Percentiles rank a stretch among this genome's conserved stretches.
phyloP scores from a whole-genome alignment of 2,888 invertebrate species.

The Hofmannophila pseudospretella region DNA sequence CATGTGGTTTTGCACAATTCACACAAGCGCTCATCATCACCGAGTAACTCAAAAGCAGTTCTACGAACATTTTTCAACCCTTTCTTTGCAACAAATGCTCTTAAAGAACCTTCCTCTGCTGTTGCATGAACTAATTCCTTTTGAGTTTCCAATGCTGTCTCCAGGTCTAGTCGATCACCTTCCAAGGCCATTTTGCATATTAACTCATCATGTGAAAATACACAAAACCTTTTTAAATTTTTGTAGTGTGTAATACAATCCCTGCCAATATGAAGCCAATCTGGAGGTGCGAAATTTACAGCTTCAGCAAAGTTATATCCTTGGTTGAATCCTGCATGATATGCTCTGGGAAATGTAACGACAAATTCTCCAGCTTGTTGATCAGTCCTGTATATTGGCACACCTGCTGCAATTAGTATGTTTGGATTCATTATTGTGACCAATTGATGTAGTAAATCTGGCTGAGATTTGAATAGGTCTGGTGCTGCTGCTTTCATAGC shows the following conservation, averaged over 20 bases:
- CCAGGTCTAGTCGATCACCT: constrained; percentile 80
- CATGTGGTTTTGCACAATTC: constrained; percentile 86
- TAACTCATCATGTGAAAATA: constrained; percentile 89
- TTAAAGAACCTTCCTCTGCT: constrained; percentile 59
- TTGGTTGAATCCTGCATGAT: constrained; percentile 90
- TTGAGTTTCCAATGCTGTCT: constrained; percentile 82
- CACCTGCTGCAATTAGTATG: constrained; percentile 80
- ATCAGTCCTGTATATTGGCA: constrained; percentile 79
- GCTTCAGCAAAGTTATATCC: constrained; percentile 91
- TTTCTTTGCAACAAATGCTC: constrained; percentile 51
- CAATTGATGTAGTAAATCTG: constrained; percentile 87
- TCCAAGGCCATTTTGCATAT: constrained; percentile 86
- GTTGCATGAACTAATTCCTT: constrained; percentile 82
- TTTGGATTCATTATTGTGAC: constrained; percentile 89
- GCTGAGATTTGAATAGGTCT: constrained; percentile 84
- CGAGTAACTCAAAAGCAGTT: constrained; percentile 82
- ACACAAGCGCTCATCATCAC: constrained; percentile 85
- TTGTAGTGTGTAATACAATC: constrained; percentile 84
- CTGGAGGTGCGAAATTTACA: constrained; percentile 89
- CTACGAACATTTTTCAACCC: constrained; percentile 79
- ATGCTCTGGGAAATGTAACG: constrained; percentile 87
- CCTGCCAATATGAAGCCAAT: constrained; percentile 86
- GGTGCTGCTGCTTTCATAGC: constrained; percentile 85
- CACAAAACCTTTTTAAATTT: constrained; percentile 82
- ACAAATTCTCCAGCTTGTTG: constrained; percentile 90